A percentile compares a stretch with the other conserved stretches of the same genome.
These are phyloP conservation scores for Anser cygnoides DNA, from an alignment of 2,113 vertebrate genomes.

Conservation along the genomic window DNA sequence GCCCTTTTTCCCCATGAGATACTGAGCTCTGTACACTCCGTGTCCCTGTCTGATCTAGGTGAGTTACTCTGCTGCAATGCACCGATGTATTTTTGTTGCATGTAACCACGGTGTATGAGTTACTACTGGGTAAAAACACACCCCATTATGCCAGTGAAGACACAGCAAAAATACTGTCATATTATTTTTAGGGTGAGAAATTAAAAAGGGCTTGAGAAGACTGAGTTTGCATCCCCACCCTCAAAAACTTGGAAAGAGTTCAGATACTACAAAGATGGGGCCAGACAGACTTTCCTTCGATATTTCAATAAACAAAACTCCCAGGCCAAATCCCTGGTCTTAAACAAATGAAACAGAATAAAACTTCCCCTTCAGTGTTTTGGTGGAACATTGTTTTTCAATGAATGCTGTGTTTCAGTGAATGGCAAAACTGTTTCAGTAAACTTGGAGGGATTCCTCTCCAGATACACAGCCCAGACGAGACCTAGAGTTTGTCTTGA, in stretches of 20 bases:
- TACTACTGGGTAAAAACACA: not conserved
- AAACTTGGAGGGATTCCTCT: conserved; percentile 16
- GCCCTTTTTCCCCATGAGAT: not conserved
- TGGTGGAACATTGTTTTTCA: conserved; percentile 49
- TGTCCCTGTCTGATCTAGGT: not conserved
- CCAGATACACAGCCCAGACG: not conserved
- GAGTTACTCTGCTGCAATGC: not conserved
- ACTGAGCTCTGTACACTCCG: not conserved
- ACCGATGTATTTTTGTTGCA: not conserved
- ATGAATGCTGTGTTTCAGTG: conserved; percentile 9
- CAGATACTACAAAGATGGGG: conserved; percentile 17
- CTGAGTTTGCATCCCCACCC: conserved; percentile 22
- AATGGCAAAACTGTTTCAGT: conserved; percentile 26
- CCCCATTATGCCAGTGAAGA: not conserved
- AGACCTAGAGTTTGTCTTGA: not conserved
- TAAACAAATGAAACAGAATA: conserved; percentile 39
- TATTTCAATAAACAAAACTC: conserved; percentile 36
- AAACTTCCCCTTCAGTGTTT: conserved; percentile 27
- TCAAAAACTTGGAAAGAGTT: conserved; percentile 29
- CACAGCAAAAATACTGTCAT: not conserved
- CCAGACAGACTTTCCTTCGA: conserved; percentile 3
- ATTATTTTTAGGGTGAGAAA: not conserved
- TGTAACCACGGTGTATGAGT: not conserved
- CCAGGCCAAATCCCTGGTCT: conserved; percentile 33
- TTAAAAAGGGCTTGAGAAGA: not conserved